Evolutionary conservation across 2,888 invertebrate species (phyloP).

Genomic region (Osmoderma eremita): DNA sequence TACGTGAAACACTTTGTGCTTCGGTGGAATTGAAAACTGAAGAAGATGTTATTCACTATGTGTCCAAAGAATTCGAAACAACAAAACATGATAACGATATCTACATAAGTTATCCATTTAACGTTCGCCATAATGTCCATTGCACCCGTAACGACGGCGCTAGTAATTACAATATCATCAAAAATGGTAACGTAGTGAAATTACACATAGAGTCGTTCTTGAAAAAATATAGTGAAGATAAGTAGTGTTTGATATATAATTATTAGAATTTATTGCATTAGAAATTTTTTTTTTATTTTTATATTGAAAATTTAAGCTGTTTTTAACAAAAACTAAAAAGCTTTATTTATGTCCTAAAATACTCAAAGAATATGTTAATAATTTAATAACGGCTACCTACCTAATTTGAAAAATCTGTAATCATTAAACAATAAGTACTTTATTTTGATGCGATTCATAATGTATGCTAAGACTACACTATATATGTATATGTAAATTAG

Average conservation of each 20-base stretch:
- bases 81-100: slow-evolving; percentile 21
- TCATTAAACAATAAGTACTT: no score
- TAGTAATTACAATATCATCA: slow-evolving; percentile 17
- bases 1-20: neutral
- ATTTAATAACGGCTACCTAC: no score
- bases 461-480: no score
- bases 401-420: no score
- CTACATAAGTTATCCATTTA: slow-evolving; percentile 27
- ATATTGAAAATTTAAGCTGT: no score
- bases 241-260: neutral
- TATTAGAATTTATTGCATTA: no score
- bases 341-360: no score
- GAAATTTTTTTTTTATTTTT: no score
- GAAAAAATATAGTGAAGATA: slow-evolving; percentile 17
- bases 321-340: no score
- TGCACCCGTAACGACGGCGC: slow-evolving; percentile 15
- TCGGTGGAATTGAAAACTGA: slow-evolving; percentile 8
- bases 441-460: no score
- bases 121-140: slow-evolving; percentile 23
- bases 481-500: no score
- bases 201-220: slow-evolving; percentile 23
- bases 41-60: slow-evolving; percentile 25
- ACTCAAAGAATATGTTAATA: no score
- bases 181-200: slow-evolving; percentile 17
- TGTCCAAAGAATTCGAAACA: slow-evolving; percentile 18